Percentiles rank a stretch among this genome's conserved stretches.
Conservation (phyloP, 2,888 invertebrate genomes). For the Prenolepis imparis region DNA sequence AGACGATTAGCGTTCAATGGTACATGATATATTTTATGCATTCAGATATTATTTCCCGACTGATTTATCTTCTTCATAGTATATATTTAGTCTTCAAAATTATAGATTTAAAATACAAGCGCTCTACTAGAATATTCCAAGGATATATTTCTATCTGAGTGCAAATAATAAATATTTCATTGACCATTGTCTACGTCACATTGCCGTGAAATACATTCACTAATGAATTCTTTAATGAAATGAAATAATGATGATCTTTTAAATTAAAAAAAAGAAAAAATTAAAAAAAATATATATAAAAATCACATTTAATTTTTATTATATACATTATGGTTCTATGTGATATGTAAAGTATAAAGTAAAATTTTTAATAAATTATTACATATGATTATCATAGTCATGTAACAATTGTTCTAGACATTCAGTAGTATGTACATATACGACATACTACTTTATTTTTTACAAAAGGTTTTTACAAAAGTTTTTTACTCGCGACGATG, state of each 20-base stretch:
- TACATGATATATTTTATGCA: conserved; percentile 63
- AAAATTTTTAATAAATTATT: neutral
- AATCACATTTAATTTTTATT: conserved; percentile 18
- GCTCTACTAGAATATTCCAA: neutral
- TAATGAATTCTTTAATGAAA: conserved; percentile 57
- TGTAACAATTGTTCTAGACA: neutral
- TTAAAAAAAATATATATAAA: neutral
- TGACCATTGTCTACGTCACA: conserved; percentile 59
- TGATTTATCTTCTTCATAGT: neutral
- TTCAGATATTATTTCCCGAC: conserved; percentile 30
- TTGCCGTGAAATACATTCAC: conserved; percentile 55
- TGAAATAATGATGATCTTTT: conserved; percentile 46
- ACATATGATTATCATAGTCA: conserved; percentile 2
- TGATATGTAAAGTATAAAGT: neutral
- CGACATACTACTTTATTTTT: neutral
- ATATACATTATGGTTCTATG: neutral
- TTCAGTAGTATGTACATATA: neutral
- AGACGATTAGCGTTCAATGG: conserved; percentile 66
- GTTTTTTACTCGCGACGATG: conserved; percentile 1
- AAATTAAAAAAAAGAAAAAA: conserved; percentile 19
- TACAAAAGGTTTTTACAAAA: neutral
- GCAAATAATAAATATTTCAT: conserved; percentile 57
- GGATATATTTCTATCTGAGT: conserved; percentile 26
- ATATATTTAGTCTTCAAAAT: neutral
- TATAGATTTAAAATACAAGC: neutral